Evolutionary conservation across 2,113 vertebrate genomes (phyloP).

Genomic region (Siniperca chuatsi): DNA sequence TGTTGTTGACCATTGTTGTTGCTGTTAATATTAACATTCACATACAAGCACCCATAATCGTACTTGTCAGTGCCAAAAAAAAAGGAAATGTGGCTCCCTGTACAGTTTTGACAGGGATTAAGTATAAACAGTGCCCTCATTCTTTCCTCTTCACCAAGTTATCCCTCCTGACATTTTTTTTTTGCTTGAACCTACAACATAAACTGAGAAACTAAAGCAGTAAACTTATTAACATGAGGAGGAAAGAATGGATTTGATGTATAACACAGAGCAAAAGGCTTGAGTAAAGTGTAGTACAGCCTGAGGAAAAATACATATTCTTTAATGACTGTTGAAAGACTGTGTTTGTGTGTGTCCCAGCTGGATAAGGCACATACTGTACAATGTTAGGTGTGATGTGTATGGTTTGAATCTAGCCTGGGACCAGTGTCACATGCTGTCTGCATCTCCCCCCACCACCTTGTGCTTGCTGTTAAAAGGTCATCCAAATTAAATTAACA

Average conservation of each 20-base stretch:
- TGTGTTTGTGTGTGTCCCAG: conserved; percentile 25
- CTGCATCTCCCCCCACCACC: not conserved
- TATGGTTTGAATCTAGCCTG: conserved; percentile 13
- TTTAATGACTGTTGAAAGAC: conserved; percentile 14
- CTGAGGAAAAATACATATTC: not conserved
- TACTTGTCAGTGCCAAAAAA: not conserved
- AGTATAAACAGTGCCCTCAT: not conserved
- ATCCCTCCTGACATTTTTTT: conserved; percentile 2
- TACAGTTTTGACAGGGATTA: conserved; percentile 24
- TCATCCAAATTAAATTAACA: not conserved
- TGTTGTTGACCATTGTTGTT: not conserved
- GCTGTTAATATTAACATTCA: conserved; percentile 21
- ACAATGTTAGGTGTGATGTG: not conserved
- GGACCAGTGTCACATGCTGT: conserved; percentile 6
- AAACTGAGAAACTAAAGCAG: not conserved
- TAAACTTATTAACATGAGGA: conserved; percentile 10
- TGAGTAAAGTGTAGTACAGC: not conserved
- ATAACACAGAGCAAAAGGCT: not conserved
- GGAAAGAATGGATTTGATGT: not conserved
- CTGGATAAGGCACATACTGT: conserved; percentile 8
- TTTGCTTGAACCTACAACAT: not conserved
- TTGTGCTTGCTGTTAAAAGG: not conserved
- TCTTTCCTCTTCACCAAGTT: conserved; percentile 15
- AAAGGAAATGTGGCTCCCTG: not conserved
- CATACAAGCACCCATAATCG: conserved; percentile 36